Evolutionary conservation across 2,888 invertebrate species (phyloP).

Genomic region (Mallateleia sp.): DNA sequence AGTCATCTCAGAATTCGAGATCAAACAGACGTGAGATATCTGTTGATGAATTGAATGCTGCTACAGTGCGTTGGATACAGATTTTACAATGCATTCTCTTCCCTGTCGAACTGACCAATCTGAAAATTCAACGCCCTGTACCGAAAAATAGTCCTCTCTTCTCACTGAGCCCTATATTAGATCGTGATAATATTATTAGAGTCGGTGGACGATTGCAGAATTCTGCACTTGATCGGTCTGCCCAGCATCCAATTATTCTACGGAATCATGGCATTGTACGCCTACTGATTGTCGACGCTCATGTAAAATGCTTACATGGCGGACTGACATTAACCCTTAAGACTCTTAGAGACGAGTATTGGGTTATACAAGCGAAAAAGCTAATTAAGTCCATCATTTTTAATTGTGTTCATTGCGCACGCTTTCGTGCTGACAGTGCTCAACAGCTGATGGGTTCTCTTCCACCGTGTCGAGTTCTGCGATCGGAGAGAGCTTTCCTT

Average conservation of each 20-base stretch:
- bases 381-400: too few species aligned
- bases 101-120: too few species aligned
- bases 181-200: neutral
- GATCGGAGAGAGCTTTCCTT: too few species aligned
- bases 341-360: neutral
- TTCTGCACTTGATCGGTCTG: neutral
- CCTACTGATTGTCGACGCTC: neutral
- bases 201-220: neutral
- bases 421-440: too few species aligned
- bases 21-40: neutral
- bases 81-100: too few species aligned
- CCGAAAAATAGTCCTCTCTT: neutral
- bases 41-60: too few species aligned
- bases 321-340: neutral
- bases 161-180: neutral
- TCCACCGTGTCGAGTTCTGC: too few species aligned
- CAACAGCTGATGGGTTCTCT: too few species aligned
- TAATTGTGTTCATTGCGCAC: too few species aligned
- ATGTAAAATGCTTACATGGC: constrained; percentile 1
- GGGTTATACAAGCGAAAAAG: too few species aligned
- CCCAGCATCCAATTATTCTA: neutral
- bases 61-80: too few species aligned
- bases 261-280: neutral
- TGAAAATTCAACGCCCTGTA: too few species aligned
- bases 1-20: neutral